Percentiles rank a stretch among this genome's conserved stretches.
Evolutionary conservation across 2,797 vertebrate species (phyloP).

Genomic region (Squalus acanthias): DNA sequence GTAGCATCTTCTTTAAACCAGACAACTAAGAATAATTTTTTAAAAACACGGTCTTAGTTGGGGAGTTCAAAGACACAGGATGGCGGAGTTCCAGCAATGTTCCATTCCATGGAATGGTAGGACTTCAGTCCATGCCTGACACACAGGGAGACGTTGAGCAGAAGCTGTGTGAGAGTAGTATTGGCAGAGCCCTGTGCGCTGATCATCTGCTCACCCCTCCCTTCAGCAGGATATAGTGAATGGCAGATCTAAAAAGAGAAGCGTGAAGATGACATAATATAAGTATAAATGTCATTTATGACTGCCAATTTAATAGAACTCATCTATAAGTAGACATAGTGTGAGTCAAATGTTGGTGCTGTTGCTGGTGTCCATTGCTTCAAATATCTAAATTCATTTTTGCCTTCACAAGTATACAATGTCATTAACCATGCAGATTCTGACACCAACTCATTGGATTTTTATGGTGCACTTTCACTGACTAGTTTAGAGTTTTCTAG

Average conservation of each 20-base stretch:
- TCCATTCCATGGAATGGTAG: neutral
- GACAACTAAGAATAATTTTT: neutral
- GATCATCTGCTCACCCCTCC: neutral
- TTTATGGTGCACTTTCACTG: neutral
- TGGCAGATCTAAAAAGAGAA: neutral
- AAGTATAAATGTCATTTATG: too few relatives aligned
- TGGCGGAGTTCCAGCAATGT: neutral
- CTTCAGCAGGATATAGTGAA: neutral
- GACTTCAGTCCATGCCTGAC: neutral
- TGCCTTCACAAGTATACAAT: neutral
- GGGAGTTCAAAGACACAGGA: neutral
- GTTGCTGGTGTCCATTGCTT: neutral
- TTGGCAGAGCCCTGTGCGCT: neutral
- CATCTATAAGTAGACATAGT: neutral
- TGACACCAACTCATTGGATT: neutral
- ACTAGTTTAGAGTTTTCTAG: neutral
- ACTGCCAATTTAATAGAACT: neutral
- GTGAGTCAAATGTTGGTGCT: neutral
- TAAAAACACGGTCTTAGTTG: neutral
- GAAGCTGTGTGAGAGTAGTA: neutral
- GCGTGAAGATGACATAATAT: too few relatives aligned
- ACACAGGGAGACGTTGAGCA: neutral
- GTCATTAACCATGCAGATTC: neutral
- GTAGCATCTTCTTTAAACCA: neutral
- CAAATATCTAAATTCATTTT: neutral